Evolutionary conservation across 1,140 invertebrate genomes (phyloP).

Genomic region (Tetraneura akinire): DNA sequence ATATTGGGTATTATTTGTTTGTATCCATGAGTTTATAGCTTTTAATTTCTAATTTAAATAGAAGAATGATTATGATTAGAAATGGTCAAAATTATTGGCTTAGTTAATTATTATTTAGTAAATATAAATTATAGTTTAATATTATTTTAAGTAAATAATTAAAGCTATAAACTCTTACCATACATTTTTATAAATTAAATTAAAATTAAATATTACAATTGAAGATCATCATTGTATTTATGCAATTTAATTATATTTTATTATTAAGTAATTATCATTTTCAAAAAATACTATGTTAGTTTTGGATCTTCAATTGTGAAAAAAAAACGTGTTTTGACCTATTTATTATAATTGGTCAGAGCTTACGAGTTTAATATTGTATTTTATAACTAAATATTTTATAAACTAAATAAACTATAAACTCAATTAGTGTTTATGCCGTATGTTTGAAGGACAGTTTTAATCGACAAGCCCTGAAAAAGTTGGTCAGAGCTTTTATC

Average conservation of each 20-base stretch:
- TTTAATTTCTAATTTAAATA: slow-evolving; percentile 8
- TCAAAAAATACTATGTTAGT: slow-evolving; percentile 2
- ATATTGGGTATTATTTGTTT: slow-evolving; percentile 36
- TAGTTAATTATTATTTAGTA: not conserved
- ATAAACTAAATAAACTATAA: slow-evolving; percentile 11
- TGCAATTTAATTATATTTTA: slow-evolving; percentile 18
- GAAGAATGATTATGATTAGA: not conserved
- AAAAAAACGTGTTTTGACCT: slow-evolving; percentile 46
- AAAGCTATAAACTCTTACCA: slow-evolving; percentile 40
- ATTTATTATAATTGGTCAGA: slow-evolving; percentile 51
- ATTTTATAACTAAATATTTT: slow-evolving; percentile 28
- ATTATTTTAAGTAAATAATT: not conserved
- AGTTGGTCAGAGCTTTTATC: slow-evolving; percentile 51
- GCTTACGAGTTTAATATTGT: slow-evolving; percentile 38
- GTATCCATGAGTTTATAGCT: slow-evolving; percentile 42
- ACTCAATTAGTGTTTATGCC: slow-evolving; percentile 25
- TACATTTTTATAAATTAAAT: slow-evolving; percentile 15
- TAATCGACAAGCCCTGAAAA: slow-evolving; percentile 49
- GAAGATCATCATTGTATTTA: slow-evolving; percentile 45
- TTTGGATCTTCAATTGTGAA: slow-evolving; percentile 45
- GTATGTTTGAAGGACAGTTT: slow-evolving; percentile 51
- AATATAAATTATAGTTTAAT: too few relatives aligned
- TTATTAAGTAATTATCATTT: slow-evolving; percentile 23
- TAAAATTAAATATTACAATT: slow-evolving; percentile 27
- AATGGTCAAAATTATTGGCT: not conserved